Evolutionary conservation across 1,140 invertebrate genomes (phyloP).

Genomic region (Lanistes nyassanus): DNA sequence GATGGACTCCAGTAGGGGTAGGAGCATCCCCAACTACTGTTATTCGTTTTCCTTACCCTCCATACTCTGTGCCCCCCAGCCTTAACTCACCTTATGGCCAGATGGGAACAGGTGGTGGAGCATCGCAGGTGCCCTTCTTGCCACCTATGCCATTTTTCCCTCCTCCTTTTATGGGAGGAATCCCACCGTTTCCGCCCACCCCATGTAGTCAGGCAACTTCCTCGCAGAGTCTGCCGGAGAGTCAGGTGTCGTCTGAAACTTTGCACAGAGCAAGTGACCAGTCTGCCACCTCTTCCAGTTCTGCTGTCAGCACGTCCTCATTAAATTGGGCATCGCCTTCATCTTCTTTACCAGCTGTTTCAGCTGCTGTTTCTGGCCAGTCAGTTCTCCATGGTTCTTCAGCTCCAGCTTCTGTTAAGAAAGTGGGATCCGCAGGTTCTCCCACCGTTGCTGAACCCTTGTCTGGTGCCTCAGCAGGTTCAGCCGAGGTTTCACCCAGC

Average conservation of each 20-base stretch:
- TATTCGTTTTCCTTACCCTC: constrained; percentile 36
- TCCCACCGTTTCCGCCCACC: not conserved
- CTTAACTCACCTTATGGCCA: not conserved
- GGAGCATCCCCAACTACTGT: constrained; percentile 5
- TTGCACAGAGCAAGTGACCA: not conserved
- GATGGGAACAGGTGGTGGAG: not conserved
- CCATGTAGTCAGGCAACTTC: too few species aligned
- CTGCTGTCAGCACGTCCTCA: not conserved
- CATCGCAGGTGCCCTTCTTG: constrained; percentile 1
- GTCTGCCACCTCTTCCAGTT: not conserved
- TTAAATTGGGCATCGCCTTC: not conserved
- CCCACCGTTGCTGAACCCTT: not conserved
- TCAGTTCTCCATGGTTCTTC: not conserved
- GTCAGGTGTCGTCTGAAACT: not conserved
- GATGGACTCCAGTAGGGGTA: constrained; percentile 9
- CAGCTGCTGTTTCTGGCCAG: not conserved
- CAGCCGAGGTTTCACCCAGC: not conserved
- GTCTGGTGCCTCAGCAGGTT: not conserved
- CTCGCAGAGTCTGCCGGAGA: not conserved
- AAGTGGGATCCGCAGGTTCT: not conserved
- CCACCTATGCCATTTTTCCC: constrained; percentile 20
- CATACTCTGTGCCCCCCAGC: constrained; percentile 29
- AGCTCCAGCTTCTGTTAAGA: not conserved
- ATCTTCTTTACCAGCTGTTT: not conserved
- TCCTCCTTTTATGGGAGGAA: constrained; percentile 4